Evolutionary conservation across 2,797 vertebrate genomes (phyloP), one percentile per base, ranked within the genome.

Genomic region (Pangasius djambal): DNA sequence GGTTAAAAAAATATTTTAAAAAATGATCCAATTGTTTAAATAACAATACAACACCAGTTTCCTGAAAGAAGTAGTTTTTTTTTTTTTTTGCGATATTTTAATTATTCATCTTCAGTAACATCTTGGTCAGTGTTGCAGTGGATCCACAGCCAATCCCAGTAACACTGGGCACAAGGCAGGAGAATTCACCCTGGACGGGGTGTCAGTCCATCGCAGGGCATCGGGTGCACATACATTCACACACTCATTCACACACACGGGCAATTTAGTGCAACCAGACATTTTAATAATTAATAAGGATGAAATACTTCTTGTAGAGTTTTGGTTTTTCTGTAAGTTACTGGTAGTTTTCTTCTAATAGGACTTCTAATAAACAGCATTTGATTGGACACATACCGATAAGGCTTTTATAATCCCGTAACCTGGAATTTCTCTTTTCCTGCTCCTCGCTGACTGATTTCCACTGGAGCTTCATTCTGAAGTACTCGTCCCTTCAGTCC

Each of bases 401-500:
- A 90, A 99, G 97, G 93, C 97, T 99, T 92, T 96, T 95, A 92
- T 97, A 98, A 93, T 99, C 98, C 93, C 98, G 96, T 90, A 99
- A 94, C 87, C 97, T 96, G 79, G 97, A 98, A 95, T 99, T 99
- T 90, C 98, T 97, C 90, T 96, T 97, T 94, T 99, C 98, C 92
- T 99, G 98, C 86, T 99, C 98, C 91, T 98, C 97, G 0, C 98
- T 99, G 82, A 99, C 95, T 0, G 98, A 99, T 85, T 99, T 99
- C 98, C 98, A 99, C 94, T 99, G 98, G 55, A 99, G 96, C 93
- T 99, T 99, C 98, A 99, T 99, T 93, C 97, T 96, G 95, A 99
- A 99, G 95, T 99, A 99, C 83, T 99, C 98, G 20, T 99, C 98
- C 18, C 98, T 99, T 91, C 78, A 44, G 37, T 18, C 25, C 48